Evolutionary conservation across 2,888 invertebrate species (phyloP), one percentile per base, ranked within the genome.

Genomic region (Leucozona laternaria): DNA sequence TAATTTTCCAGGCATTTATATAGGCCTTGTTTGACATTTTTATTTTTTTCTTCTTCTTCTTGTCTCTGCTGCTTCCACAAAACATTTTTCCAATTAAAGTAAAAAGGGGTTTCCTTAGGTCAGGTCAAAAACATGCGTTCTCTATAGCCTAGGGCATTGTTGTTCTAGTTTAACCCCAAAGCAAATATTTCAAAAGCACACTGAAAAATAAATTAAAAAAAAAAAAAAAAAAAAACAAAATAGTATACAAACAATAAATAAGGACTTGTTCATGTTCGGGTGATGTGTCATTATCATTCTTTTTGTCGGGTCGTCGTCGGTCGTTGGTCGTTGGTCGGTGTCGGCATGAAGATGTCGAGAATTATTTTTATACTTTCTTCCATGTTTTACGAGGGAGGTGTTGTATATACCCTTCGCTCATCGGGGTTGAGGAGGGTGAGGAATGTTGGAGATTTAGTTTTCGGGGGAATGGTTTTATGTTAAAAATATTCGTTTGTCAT

Each of bases 61-160:
- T 53, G 25, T 53, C 53, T 53, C 53, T 28, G 53, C 25, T 53
- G 15, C n/a, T 50, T 43, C 48, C 37, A 43, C 28, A 71, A 71
- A 73, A 75, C 57, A 48, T 64, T 84, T 53, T 79, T 79, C 79
- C 73, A 84, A 75, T 75, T 71, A 64, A 79, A 82, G 20, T 43
- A 53, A 76, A 80, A 76, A 81, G 58, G 70, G 57, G 66, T 78
- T 66, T 81, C 48, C 72, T 81, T 77, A 71, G 86, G 86, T 86
- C 78, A 86, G 73, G 73, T 86, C 81, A 72, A 79, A 86, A 86
- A 81, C 86, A 86, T 82, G 82, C 79, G 82, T 82, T 75, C 48
- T 57, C 40, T 60, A 70, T 64, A 45, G 71, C 60, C 78, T 82
- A 64, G 66, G 75, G 82, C 64, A 78, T 60, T 82, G 82, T 78